These are phyloP conservation scores for Lipophrys pholis DNA, from an alignment of 2,113 vertebrate genomes.

Conservation along the genomic window DNA sequence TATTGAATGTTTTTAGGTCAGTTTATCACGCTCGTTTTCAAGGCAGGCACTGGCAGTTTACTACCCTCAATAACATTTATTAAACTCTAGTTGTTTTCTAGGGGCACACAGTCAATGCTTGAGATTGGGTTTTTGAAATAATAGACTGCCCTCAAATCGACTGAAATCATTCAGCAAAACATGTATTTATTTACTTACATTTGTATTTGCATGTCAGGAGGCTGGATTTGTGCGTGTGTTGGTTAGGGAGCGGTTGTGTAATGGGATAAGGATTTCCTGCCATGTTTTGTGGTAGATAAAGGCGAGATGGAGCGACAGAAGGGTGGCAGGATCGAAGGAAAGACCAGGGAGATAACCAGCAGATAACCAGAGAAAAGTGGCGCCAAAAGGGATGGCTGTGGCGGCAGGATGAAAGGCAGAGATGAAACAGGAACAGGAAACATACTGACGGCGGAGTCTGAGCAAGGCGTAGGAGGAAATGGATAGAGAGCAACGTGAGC, in stretches of 20 bases:
- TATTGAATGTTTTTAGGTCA: not conserved
- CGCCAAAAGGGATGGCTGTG: slow-evolving; percentile 24
- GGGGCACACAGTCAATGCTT: not conserved
- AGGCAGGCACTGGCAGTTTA: not conserved
- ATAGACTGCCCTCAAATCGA: slow-evolving; percentile 4
- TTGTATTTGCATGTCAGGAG: slow-evolving; percentile 25
- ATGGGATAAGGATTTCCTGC: slow-evolving; percentile 67
- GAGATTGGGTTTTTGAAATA: not conserved
- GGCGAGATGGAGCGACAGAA: slow-evolving; percentile 35
- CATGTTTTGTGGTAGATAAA: slow-evolving; percentile 61
- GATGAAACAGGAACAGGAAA: slow-evolving; percentile 46
- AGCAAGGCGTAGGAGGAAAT: slow-evolving; percentile 5
- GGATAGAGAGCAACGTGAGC: not conserved
- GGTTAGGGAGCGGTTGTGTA: slow-evolving; percentile 49
- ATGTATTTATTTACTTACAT: slow-evolving; percentile 21
- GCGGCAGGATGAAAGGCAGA: slow-evolving; percentile 43
- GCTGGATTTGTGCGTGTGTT: slow-evolving; percentile 29
- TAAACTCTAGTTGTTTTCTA: not conserved
- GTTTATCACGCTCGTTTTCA: not conserved
- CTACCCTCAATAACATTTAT: not conserved
- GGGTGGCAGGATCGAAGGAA: slow-evolving; percentile 30
- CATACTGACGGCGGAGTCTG: slow-evolving; percentile 26
- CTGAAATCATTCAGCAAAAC: not conserved
- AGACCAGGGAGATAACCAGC: no score
- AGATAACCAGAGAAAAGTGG: slow-evolving; percentile 44